Conservation (phyloP, 2,113 vertebrate genomes). For the Orycteropus afer region DNA sequence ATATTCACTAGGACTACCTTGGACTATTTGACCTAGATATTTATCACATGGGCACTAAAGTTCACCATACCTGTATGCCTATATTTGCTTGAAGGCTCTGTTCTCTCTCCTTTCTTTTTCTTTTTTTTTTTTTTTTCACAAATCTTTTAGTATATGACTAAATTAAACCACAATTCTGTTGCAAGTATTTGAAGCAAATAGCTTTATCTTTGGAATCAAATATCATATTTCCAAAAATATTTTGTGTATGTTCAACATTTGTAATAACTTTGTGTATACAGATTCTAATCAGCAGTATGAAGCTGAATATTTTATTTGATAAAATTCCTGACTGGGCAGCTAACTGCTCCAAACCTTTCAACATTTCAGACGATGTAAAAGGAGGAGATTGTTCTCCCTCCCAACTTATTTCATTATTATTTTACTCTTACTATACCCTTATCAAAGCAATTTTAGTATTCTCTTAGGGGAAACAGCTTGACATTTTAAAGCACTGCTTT, state of each 20-base stretch:
- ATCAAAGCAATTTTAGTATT: slow-evolving; percentile 22
- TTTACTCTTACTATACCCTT: neutral
- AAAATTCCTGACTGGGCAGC: neutral
- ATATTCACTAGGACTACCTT: fast-evolving
- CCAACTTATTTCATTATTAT: neutral
- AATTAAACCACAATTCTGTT: neutral
- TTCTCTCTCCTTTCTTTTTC: too few species aligned
- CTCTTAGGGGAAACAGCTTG: neutral
- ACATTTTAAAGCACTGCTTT: slow-evolving; percentile 8
- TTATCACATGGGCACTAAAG: neutral
- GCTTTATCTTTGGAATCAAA: neutral
- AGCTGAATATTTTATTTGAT: neutral
- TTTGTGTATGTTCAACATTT: neutral
- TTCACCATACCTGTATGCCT: neutral
- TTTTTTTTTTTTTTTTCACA: neutral
- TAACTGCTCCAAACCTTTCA: neutral
- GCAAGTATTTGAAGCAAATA: neutral
- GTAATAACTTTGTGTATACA: neutral
- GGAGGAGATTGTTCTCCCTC: neutral
- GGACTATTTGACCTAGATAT: neutral
- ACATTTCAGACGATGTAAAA: neutral
- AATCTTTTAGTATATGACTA: neutral
- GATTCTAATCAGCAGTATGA: neutral
- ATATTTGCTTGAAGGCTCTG: neutral
- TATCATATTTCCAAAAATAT: neutral